phyloP scores from a whole-genome alignment of 2,888 invertebrate species.

The Pheosia tremula region DNA sequence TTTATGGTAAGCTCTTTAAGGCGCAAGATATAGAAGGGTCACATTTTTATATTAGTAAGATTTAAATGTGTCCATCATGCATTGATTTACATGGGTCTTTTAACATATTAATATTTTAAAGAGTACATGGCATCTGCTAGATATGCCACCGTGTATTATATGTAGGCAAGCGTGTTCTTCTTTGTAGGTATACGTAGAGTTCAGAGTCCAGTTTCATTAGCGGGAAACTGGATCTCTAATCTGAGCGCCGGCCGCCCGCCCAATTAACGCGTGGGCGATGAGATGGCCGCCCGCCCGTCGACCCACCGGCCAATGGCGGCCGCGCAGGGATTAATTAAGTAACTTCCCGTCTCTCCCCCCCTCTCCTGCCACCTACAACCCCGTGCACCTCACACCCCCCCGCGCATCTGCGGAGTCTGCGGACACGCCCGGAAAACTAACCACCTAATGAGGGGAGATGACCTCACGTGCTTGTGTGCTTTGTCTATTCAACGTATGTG shows the following conservation, averaged over 20 bases:
- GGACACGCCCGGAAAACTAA: slow-evolving; percentile 85
- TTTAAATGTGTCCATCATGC: background rate
- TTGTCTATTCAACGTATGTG: slow-evolving; percentile 73
- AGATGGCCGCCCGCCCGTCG: slow-evolving; percentile 72
- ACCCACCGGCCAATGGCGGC: slow-evolving; percentile 79
- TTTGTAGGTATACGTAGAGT: slow-evolving; percentile 35
- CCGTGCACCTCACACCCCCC: slow-evolving; percentile 60
- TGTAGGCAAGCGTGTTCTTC: slow-evolving; percentile 22
- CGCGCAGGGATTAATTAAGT: slow-evolving; percentile 83
- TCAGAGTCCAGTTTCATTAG: slow-evolving; percentile 73
- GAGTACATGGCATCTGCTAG: slow-evolving; percentile 11
- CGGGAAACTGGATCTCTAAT: slow-evolving; percentile 63
- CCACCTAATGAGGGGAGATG: slow-evolving; percentile 85
- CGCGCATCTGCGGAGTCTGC: slow-evolving; percentile 73
- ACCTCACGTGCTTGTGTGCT: slow-evolving; percentile 82
- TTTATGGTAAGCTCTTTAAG: slow-evolving; percentile 2
- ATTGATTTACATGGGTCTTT: background rate
- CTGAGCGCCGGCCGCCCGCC: slow-evolving; percentile 71
- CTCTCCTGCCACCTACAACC: slow-evolving; percentile 40
- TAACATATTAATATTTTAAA: background rate
- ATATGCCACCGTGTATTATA: background rate
- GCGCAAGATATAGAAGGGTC: slow-evolving; percentile 3
- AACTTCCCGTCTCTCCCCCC: slow-evolving; percentile 73
- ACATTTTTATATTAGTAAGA: slow-evolving; percentile 1
- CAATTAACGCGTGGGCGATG: slow-evolving; percentile 83